Evolutionary conservation across 1,140 invertebrate genomes (phyloP), one percentile per base, ranked within the genome.

Genomic region (Trachymyrmex septentrionalis): DNA sequence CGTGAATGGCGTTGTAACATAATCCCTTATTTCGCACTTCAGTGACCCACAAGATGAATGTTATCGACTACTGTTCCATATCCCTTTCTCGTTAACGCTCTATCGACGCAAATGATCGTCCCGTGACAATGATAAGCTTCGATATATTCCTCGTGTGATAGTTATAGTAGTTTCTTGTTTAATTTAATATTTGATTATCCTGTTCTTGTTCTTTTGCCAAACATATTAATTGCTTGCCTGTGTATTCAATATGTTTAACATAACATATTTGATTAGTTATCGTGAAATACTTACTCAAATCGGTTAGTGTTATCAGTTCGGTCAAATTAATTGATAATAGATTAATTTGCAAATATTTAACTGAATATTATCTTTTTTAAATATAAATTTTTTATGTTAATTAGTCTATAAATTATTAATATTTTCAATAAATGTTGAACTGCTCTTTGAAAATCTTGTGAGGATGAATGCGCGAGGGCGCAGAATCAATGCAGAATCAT

Each of bases 21-120:
- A 80, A 80, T 80, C 63, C 77, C 77, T 80, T 80, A 80, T 80
- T 80, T 80, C 77, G 77, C 77, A 67, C 77, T 80, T 80, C 77
- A 80, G 48, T 67, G 48, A 34, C 30, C 63, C 48, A 34, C 21
- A 69, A 80, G 63, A 80, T 80, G 77, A 80, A 80, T 80, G 77
- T 80, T 80, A 69, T 67, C 48, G 63, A 67, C 77, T 38, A 59
- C 30, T 16, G 21, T 34, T 27, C 27, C 27, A 16, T 16, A 16
- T 80, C 77, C 21, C 63, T 38, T 34, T 55, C 30, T 48, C 44
- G 14, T 53, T 12, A 66, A 53, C 48, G n/a, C 61, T 66, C 38
- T 64, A 78, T 80, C 63, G 77, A 80, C n/a, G 27, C 44, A 53
- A 80, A 69, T 50, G 48, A 67, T 80, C 44, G 44, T 66, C n/a